A percentile compares a stretch with the other conserved stretches of the same genome.
Evolutionary conservation across 2,797 vertebrate species (phyloP).

Genomic region (Epinephelus malabaricus): DNA sequence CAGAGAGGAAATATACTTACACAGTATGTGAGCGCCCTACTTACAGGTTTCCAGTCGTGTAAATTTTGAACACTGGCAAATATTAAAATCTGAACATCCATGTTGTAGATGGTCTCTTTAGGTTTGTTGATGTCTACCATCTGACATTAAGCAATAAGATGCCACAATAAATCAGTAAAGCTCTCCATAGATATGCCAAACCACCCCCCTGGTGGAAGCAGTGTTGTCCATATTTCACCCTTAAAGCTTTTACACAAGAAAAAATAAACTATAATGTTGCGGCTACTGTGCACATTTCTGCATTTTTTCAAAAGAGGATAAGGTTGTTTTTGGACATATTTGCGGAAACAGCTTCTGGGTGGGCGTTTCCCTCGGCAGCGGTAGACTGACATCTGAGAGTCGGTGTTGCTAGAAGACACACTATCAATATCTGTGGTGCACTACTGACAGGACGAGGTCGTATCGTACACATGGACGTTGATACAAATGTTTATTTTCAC

Average conservation of each 20-base stretch:
- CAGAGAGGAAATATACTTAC: neutral
- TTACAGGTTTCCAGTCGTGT: neutral
- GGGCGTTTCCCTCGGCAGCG: neutral
- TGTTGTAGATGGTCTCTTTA: neutral
- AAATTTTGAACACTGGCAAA: neutral
- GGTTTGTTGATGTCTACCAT: neutral
- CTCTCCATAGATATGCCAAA: conserved; percentile 2
- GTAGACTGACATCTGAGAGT: neutral
- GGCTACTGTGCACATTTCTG: conserved; percentile 1
- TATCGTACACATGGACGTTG: neutral
- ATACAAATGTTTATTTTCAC: too few relatives aligned
- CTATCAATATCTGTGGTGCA: neutral
- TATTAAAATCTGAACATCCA: neutral
- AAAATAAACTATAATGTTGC: neutral
- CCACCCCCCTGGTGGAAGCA: neutral
- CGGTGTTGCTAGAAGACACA: neutral
- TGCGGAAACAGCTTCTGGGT: conserved; percentile 13
- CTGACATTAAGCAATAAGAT: neutral
- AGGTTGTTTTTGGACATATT: conserved; percentile 13
- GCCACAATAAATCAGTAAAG: neutral
- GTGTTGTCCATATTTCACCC: neutral
- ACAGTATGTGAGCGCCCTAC: neutral
- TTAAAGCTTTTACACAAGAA: neutral
- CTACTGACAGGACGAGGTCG: neutral
- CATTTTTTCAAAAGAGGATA: neutral